Conservation (phyloP, 2,888 invertebrate species). For the Odontothrips loti region DNA sequence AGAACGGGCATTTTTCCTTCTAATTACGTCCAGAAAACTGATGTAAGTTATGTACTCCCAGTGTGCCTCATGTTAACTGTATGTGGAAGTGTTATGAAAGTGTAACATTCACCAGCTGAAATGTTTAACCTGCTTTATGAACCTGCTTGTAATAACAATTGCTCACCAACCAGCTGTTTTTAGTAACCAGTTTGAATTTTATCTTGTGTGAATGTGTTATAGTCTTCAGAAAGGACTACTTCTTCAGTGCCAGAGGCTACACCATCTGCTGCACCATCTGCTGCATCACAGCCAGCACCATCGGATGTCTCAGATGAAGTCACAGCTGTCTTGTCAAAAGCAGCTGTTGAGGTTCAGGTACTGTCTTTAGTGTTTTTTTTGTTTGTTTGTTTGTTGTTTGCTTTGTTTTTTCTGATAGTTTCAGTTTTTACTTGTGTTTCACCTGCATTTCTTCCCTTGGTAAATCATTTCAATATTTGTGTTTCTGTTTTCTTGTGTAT, state of each 20-base stretch:
- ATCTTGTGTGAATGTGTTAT: slow-evolving; percentile 37
- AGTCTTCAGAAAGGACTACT: slow-evolving; percentile 36
- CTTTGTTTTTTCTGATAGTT: neutral
- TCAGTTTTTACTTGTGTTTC: too few species aligned
- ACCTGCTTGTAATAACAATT: too few species aligned
- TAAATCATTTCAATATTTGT: neutral
- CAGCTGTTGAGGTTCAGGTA: neutral
- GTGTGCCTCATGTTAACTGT: slow-evolving; percentile 34
- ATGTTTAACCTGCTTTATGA: too few species aligned
- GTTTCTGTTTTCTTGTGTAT: neutral
- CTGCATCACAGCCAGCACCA: neutral
- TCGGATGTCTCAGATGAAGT: slow-evolving; percentile 4
- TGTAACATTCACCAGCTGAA: too few species aligned
- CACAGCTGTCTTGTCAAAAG: neutral
- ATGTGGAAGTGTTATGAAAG: too few species aligned
- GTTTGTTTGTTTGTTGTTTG: slow-evolving; percentile 31
- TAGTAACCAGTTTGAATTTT: neutral
- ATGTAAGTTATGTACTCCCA: slow-evolving; percentile 42
- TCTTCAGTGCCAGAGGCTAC: slow-evolving; percentile 8
- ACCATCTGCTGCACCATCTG: neutral
- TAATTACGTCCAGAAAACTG: slow-evolving; percentile 83
- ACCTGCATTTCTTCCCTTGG: neutral
- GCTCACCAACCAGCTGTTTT: neutral
- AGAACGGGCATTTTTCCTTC: slow-evolving; percentile 93
- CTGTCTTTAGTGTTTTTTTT: slow-evolving; percentile 32